A percentile compares a stretch with the other conserved stretches of the same genome.
phyloP scores from a whole-genome alignment of 92 coral and sea anemone species.

The Epizoanthus ramosus region DNA sequence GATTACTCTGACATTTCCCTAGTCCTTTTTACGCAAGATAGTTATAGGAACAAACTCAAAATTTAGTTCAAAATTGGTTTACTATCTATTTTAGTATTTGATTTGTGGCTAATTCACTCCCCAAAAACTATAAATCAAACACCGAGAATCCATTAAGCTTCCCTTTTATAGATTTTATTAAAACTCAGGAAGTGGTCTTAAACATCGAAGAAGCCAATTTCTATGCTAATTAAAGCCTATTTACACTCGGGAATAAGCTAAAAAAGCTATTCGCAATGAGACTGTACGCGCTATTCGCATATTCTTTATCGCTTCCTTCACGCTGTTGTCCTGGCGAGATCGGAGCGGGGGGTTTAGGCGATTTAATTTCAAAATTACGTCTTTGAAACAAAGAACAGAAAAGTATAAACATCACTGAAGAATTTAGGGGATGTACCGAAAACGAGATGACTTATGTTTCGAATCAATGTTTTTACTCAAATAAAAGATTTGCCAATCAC shows the following conservation, averaged over 20 bases:
- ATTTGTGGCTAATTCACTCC: conserved; percentile 73
- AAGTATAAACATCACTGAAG: conserved; percentile 6
- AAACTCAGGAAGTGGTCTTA: conserved; percentile 66
- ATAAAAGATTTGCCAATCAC: neutral
- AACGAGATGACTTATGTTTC: conserved; percentile 6
- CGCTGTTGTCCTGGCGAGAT: conserved; percentile 7
- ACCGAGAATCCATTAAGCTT: conserved; percentile 64
- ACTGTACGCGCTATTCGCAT: neutral
- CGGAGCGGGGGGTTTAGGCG: conserved; percentile 38
- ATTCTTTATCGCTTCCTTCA: conserved; percentile 23
- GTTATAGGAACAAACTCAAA: conserved; percentile 24
- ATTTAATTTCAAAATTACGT: conserved; percentile 44
- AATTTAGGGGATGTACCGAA: conserved; percentile 4
- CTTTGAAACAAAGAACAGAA: conserved; percentile 31
- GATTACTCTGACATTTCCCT: conserved; percentile 3
- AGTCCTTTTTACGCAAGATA: neutral
- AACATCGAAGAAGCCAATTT: conserved; percentile 67
- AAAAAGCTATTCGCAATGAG: conserved; percentile 36
- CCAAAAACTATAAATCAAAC: conserved; percentile 61
- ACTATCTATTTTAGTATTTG: conserved; percentile 50
- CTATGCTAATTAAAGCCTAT: conserved; percentile 90
- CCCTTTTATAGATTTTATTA: conserved; percentile 74
- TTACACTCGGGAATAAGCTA: conserved; percentile 66
- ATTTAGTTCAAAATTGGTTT: conserved; percentile 46
- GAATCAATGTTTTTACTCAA: neutral